These are phyloP conservation scores for Opisthocomus hoazin DNA, from an alignment of 2,113 vertebrate genomes.

Conservation along the genomic window DNA sequence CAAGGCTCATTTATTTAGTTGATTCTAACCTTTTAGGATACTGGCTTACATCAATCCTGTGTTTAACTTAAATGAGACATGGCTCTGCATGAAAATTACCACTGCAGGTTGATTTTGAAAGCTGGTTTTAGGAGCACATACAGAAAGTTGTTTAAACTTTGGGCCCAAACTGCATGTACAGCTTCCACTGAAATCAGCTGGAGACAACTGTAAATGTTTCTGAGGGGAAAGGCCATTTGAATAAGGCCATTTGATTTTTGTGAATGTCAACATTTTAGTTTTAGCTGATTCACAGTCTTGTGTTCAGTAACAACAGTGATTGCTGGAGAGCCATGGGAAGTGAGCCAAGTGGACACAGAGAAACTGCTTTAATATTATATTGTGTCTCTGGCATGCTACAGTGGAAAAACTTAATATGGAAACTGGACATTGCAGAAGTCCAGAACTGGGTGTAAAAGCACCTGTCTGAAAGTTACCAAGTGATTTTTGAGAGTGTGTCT, in stretches of 20 bases:
- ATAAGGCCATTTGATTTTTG: not conserved
- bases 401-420: conserved; percentile 50
- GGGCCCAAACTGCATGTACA: not conserved
- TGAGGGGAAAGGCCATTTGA: not conserved
- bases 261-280: conserved; percentile 12
- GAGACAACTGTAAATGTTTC: not conserved
- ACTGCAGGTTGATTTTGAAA: not conserved
- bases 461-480: not conserved
- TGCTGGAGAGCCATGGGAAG: conserved; percentile 39
- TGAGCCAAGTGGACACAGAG: conserved; percentile 42
- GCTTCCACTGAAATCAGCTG: not conserved
- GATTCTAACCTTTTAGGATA: not conserved
- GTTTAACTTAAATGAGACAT: not conserved
- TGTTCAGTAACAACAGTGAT: not conserved
- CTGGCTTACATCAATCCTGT: not conserved
- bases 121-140: not conserved
- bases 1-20: not conserved
- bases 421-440: conserved; percentile 15
- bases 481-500: not conserved
- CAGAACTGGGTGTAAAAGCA: conserved; percentile 18
- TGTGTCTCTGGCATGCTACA: conserved; percentile 30
- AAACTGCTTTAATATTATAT: conserved; percentile 51
- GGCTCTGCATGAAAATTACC: not conserved
- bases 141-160: not conserved
- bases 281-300: conserved; percentile 30